Evolutionary conservation across 2,888 invertebrate genomes (phyloP), one percentile per base, ranked within the genome.

Genomic region (Chrysolina americana): DNA sequence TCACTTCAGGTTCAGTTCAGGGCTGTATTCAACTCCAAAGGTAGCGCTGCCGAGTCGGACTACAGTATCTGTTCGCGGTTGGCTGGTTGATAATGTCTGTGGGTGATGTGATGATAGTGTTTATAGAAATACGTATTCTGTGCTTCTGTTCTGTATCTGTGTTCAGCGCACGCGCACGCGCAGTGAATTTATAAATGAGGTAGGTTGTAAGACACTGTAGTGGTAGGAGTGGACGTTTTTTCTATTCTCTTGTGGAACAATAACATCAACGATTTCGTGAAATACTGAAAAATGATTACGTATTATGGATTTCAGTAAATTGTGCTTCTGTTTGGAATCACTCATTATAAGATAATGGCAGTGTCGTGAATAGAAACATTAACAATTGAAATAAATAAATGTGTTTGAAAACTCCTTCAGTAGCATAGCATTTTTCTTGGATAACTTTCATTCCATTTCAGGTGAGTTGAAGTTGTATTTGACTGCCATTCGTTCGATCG

Each of bases 391-490:
- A 68, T 53, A 68, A 23, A 56, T 68, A 53, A 36, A 56, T 53
- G 59, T 59, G 59, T 59, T 59, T 21, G 11, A n/a, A n/a, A 59
- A 59, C 59, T 59, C 59, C 59, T 36, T 28, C 28, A 59, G 59
- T 68, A 68, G 68, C 53, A n/a, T 68, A 68, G 36, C n/a, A 41
- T 53, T 68, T 41, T 56, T 53, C 15, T 41, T 28, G 53, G 48
- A 59, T 59, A 59, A 53, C 68, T 68, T 68, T 68, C 68, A 68
- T 68, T 68, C 48, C 53, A 68, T 68, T 53, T 44, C 68, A 68
- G 68, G 68, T 68, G 53, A 68, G 50, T 59, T 59, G 23, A 59
- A 59, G 36, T 59, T 59, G 36, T 28, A 28, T 28, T 59, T 36
- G 28, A 59, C 9, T 59, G 59, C 59, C 15, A n/a, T n/a, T 59